phyloP scores from a whole-genome alignment of 2,113 vertebrate species.

The Festucalex cinctus region DNA sequence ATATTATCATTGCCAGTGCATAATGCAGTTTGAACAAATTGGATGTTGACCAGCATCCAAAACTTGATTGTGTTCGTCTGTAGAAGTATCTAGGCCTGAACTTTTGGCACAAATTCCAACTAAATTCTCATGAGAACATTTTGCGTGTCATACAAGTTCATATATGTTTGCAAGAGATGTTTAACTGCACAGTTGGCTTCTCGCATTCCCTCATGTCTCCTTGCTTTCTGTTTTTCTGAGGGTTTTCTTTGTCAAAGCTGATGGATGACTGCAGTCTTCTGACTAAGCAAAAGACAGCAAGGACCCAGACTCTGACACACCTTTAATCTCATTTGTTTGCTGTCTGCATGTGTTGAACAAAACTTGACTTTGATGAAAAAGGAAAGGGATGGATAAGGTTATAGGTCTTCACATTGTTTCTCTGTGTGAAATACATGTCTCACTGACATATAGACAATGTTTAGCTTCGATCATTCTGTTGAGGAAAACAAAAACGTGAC shows the following conservation, averaged over 20 bases:
- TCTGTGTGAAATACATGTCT: background rate
- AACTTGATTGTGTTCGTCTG: background rate
- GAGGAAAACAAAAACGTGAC: background rate
- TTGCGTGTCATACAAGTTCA: conserved; percentile 3
- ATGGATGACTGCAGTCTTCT: conserved; percentile 30
- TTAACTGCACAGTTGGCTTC: conserved; percentile 9
- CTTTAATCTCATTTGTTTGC: conserved; percentile 27
- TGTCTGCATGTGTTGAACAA: conserved; percentile 24
- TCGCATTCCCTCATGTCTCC: conserved; percentile 40
- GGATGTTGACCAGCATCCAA: background rate
- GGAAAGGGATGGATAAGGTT: conserved; percentile 23
- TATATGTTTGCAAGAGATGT: conserved; percentile 17
- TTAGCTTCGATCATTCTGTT: background rate
- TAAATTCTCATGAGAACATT: background rate
- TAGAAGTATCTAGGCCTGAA: background rate
- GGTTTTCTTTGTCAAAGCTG: conserved; percentile 22
- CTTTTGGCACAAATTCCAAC: background rate
- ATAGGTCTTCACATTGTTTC: conserved; percentile 31
- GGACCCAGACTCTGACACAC: conserved; percentile 8
- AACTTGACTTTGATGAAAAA: conserved; percentile 31
- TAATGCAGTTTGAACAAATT: background rate
- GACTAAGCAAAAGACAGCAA: conserved; percentile 2
- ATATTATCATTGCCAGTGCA: no score
- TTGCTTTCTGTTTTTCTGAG: background rate
- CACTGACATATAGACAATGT: background rate